Evolutionary conservation across 1,140 invertebrate species (phyloP), one percentile per base, ranked within the genome.

Genomic region (Leucophenga varia): DNA sequence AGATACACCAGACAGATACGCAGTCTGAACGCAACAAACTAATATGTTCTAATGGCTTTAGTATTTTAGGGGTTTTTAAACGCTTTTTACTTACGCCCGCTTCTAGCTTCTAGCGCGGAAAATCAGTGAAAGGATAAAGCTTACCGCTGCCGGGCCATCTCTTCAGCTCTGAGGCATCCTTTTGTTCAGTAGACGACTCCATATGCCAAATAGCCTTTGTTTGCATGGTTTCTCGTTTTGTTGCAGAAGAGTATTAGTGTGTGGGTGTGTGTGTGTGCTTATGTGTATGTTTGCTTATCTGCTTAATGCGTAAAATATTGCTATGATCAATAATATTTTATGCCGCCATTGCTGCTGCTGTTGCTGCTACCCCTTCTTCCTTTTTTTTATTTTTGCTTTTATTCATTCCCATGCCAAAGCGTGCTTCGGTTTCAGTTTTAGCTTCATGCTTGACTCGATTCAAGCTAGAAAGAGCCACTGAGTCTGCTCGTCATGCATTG

Each of bases 1-100:
- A 42, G 12, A 37, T 12, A 20, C 17, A 38, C 16, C n/a, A n/a
- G n/a, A 16, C 9, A 13, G 2, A 34, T 9, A 28, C 21, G 17
- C 14, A 28, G 39, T 41, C 14, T 9, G 39, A 17, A 28, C 5
- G 20, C 2, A 8, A 31, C 57, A 67, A 64, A 67, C 61, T 64
- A 67, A 64, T 64, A 64, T 64, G 63, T 63, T 64, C 61, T 64
- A 64, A 64, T 64, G 61, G 61, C 59, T n/a, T 64, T 64, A 64
- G 32, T 61, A 64, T 52, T 67, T 65, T 64, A 48, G 58, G 63
- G 54, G 61, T 55, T 67, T 64, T 61, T 57, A 61, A 64, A 65
- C 61, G 63, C 49, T 61, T 61, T 55, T 44, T 31, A 36, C 30
- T 19, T 21, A 36, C 19, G 18, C 13, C 25, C 12, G 9, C 36